phyloP scores from a whole-genome alignment of 2,888 invertebrate species.

The Notodonta dromedarius region DNA sequence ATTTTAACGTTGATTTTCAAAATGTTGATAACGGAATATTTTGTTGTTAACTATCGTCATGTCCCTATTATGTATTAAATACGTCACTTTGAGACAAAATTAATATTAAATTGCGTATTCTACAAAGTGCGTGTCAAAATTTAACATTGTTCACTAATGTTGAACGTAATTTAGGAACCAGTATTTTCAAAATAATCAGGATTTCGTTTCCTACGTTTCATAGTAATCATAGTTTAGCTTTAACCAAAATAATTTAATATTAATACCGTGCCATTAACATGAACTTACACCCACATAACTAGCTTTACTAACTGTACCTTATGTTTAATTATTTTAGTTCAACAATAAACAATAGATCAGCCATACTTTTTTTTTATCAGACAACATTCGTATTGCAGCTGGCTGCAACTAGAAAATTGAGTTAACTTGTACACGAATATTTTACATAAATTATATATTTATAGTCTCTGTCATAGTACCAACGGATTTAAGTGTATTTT shows the following conservation, averaged over 20 bases:
- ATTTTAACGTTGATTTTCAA: not conserved
- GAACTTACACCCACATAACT: constrained; percentile 22
- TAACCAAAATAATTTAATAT: not conserved
- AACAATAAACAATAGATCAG: not conserved
- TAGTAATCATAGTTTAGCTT: not conserved
- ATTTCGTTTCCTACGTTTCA: not conserved
- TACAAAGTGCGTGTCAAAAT: not conserved
- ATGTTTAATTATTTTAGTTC: constrained; percentile 1
- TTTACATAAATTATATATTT: too few relatives aligned
- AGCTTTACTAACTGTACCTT: constrained; percentile 24
- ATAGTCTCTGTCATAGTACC: too few relatives aligned
- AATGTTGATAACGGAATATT: not conserved
- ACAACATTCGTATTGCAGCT: too few relatives aligned
- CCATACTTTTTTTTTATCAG: too few relatives aligned
- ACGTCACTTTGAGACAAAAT: too few relatives aligned
- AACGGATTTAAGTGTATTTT: too few relatives aligned
- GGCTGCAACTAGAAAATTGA: too few relatives aligned
- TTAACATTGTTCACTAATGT: not conserved
- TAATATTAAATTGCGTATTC: too few relatives aligned
- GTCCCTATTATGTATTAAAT: too few relatives aligned
- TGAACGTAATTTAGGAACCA: not conserved
- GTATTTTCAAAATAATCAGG: not conserved
- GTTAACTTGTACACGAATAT: too few relatives aligned
- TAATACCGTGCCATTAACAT: constrained; percentile 24
- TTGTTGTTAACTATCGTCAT: not conserved